Base-by-base conservation (phyloP, 2,797 vertebrate species). In the Ciconia nigra region DNA sequence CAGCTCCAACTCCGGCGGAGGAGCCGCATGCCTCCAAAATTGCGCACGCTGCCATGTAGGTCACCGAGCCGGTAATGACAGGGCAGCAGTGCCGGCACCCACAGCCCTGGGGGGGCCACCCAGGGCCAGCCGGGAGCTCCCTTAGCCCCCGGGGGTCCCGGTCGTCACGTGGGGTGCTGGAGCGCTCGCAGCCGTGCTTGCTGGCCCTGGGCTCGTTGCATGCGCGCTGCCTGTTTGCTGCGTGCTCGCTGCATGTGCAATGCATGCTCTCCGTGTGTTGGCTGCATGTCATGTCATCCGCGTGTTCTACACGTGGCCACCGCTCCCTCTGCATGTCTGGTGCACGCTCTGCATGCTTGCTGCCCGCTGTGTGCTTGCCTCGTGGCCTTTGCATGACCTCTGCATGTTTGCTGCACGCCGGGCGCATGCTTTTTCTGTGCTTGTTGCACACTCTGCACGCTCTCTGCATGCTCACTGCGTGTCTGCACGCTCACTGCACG, bases 251-350 rank as follows among this genome's bases (percentile, higher is more conserved):
- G 26, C 31, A 3, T 17, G 37, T 37, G 31, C 8, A 4, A 2
- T 1, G 10, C 4, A 2, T 3, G 37, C 10, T 9, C 9, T 17
- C 5, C 7, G 2, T 4, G 51, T 17, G 46, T 15, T 5, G 29
- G 16, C 28, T 37, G 47, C 3, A 0, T 18, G 20, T 25, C 46
- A 4, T 18, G 69, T 13, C 33, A 2, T 0, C 25, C 15, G 78
- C 39, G 1, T 19, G 72, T 7, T 13, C 57, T 18, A 11, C 39
- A 1, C 15, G 0, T 2, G 66, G 29, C 25, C 61, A 1, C 62
- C 1, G 51, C 29, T 6, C 10, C 33, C 81, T 17, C 66, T 79
- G 70, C 20, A 1, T 0, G 3, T 4, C 15, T 5, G 0, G 7
- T 1, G 63, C 18, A 3, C 4, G 55, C 24, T 22, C 24, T 31